Base-by-base conservation (phyloP, 2,888 invertebrate species). In the Drosophila sordidapex region DNA sequence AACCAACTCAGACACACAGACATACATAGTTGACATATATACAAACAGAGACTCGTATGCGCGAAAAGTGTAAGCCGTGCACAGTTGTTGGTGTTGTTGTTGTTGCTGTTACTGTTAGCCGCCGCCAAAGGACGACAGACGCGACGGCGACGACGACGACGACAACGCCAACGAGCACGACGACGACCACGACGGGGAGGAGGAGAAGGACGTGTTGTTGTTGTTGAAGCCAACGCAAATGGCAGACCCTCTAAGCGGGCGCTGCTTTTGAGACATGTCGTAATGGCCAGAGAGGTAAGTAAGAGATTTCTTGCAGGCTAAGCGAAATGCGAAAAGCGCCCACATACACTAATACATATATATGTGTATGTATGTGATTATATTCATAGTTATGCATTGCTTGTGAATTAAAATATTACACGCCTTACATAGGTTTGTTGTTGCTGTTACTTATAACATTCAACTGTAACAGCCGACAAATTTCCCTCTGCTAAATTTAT, bases 251-350 rank as follows among this genome's bases (percentile, higher is more conserved):
- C 91, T 92, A 87, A 90, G 90, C 90, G 91, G 92, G 92, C 91
- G 89, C 87, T 91, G 92, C 92, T 93, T 92, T 91, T 93, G 93
- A 93, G 92, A 91, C 92, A 93, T 93, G 93, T 93, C 93, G 93
- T 93, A 93, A 93, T 93, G 93, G 93, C 93, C 93, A 93, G 93
- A 93, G 93, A 93, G 93, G 93, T 93, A 86, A 92, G 93, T 88
- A 25, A 46, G 54, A 57, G 64, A 63, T 54, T 74, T 65, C 66
- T 58, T 46, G 51, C 43, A 49, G 60, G 59, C 54, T 57, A 59
- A 59, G 64, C 64, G n/a, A 68, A 65, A 49, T 40, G 48, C 33
- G 53, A 65, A 65, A 76, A 60, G 70, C 78, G 82, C 65, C 70
- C 67, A 70, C 68, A 58, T 25, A 25, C 25, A 46, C 46, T 64